Conservation (phyloP, 2,797 vertebrate species). For the Poecile montanus region DNA sequence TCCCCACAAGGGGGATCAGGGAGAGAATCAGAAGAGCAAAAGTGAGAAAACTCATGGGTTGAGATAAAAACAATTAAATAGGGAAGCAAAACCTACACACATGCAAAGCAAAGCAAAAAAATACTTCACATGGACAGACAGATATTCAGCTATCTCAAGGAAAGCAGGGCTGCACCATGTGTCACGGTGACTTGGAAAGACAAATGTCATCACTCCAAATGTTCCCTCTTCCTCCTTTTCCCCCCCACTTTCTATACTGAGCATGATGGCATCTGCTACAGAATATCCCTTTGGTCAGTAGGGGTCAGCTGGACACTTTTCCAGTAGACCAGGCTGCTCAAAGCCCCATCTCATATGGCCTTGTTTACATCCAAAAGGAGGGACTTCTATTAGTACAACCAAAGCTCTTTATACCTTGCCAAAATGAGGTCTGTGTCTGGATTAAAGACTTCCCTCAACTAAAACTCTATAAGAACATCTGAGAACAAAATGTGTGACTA, state of each 20-base stretch:
- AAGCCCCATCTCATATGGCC: not conserved
- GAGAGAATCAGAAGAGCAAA: not conserved
- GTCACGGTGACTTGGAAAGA: not conserved
- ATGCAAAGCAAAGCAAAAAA: not conserved
- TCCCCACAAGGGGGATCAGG: not conserved
- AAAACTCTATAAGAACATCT: not conserved
- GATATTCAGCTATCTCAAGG: not conserved
- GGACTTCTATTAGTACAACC: not conserved
- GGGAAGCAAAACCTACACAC: not conserved
- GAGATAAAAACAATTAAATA: not conserved
- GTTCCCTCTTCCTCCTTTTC: not conserved
- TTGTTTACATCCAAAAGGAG: not conserved
- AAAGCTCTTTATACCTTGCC: not conserved
- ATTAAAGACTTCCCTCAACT: not conserved
- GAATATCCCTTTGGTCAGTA: not conserved
- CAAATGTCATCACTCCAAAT: not conserved
- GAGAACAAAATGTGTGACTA: not conserved
- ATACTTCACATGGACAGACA: not conserved
- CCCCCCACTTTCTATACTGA: not conserved
- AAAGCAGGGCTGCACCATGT: not conserved
- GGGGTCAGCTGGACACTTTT: not conserved
- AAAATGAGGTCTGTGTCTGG: not conserved
- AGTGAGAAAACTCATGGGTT: not conserved
- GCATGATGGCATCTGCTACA: fast-evolving
- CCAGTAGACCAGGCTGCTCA: not conserved